Evolutionary conservation across 2,888 invertebrate genomes (phyloP).

Genomic region (Xylocampa areola): DNA sequence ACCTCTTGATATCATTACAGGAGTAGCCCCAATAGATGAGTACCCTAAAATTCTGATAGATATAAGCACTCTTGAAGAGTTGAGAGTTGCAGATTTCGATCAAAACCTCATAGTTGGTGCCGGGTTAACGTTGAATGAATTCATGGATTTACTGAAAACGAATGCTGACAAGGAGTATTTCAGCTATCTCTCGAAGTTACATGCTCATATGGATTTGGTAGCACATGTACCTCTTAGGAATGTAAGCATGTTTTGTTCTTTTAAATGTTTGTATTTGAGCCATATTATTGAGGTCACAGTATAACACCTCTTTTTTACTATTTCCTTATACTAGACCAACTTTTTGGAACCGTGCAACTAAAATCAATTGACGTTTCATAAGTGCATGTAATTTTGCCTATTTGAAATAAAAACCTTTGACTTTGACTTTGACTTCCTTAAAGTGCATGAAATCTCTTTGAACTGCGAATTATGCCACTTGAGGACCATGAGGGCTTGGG

Average conservation of each 20-base stretch:
- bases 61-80: constrained; percentile 87
- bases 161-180: constrained; percentile 78
- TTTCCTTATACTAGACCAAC: too few relatives aligned
- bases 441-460: too few relatives aligned
- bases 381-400: too few relatives aligned
- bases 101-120: constrained; percentile 88
- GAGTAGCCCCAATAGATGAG: constrained; percentile 74
- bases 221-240: constrained; percentile 93
- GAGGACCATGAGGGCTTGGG: too few relatives aligned
- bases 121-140: constrained; percentile 86
- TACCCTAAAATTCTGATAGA: constrained; percentile 89
- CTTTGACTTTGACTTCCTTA: too few relatives aligned
- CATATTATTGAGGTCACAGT: too few relatives aligned
- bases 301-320: too few relatives aligned
- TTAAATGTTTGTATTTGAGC: too few relatives aligned
- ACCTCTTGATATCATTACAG: constrained; percentile 59
- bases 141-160: constrained; percentile 80
- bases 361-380: too few relatives aligned
- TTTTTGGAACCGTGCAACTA: too few relatives aligned
- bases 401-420: too few relatives aligned
- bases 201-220: constrained; percentile 91
- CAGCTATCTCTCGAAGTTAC: constrained; percentile 88
- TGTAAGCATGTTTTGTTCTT: constrained; percentile 83
- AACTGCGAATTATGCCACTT: too few relatives aligned
- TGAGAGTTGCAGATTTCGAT: constrained; percentile 79